Conservation (phyloP, 2,797 vertebrate species). For the Triplophysa yarkandensis region DNA sequence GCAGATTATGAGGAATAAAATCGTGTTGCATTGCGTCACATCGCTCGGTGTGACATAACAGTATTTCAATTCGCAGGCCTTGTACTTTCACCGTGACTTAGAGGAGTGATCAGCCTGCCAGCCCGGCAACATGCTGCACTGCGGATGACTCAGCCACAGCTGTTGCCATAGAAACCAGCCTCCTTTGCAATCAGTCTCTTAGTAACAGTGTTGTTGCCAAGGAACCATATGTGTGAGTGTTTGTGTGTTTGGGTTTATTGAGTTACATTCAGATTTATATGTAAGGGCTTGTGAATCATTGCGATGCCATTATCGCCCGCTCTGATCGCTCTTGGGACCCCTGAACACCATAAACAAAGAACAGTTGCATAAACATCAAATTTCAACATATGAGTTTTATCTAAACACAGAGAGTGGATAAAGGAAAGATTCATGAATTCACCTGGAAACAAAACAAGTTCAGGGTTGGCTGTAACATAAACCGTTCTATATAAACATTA, state of each 20-base stretch:
- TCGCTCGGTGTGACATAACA: slow-evolving; percentile 40
- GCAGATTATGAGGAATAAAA: slow-evolving; percentile 16
- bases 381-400: not conserved
- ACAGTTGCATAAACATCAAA: not conserved
- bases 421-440: not conserved
- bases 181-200: slow-evolving; percentile 88
- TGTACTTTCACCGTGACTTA: slow-evolving; percentile 51
- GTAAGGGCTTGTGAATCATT: slow-evolving; percentile 34
- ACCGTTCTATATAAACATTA: not conserved
- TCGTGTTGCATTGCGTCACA: slow-evolving; percentile 24
- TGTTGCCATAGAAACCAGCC: slow-evolving; percentile 83
- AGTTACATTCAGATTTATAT: slow-evolving; percentile 52
- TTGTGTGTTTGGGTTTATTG: slow-evolving; percentile 42
- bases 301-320: slow-evolving; percentile 12
- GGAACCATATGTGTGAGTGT: slow-evolving; percentile 68
- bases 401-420: not conserved
- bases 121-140: slow-evolving; percentile 72
- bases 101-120: slow-evolving; percentile 47
- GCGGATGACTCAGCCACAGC: slow-evolving; percentile 84
- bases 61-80: slow-evolving; percentile 35
- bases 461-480: not conserved
- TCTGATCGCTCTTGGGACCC: slow-evolving; percentile 21
- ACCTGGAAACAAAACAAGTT: not conserved
- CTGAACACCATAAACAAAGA: slow-evolving; percentile 10
- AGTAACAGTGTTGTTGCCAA: slow-evolving; percentile 85